Percentiles rank a stretch among this genome's conserved stretches.
These are phyloP conservation scores for Entomobrya proxima DNA, from an alignment of 2,888 invertebrate genomes.

Conservation along the genomic window DNA sequence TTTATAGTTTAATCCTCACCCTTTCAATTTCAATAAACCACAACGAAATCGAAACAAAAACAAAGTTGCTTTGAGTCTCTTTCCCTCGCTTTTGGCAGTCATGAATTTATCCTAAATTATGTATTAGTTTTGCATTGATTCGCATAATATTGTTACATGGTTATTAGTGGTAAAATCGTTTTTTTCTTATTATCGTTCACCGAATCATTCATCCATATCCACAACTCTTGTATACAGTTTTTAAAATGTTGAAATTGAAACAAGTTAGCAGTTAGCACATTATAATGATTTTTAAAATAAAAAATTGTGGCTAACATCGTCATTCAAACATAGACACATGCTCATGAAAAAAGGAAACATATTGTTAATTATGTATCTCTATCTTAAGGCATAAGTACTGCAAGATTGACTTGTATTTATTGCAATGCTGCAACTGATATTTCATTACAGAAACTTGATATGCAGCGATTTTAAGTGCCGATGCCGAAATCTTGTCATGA, in stretches of 20 bases:
- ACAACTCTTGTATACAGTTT: neutral
- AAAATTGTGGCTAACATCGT: slow-evolving; percentile 25
- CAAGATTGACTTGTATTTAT: slow-evolving; percentile 6
- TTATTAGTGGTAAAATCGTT: slow-evolving; percentile 21
- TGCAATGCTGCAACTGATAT: neutral
- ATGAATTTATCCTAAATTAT: neutral
- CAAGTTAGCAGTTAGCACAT: slow-evolving; percentile 63
- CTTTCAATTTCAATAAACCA: slow-evolving; percentile 30
- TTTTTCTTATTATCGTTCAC: neutral
- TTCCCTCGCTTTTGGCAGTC: neutral
- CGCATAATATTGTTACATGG: neutral
- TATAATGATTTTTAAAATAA: slow-evolving; percentile 43
- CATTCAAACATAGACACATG: neutral
- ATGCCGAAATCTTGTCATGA: neutral
- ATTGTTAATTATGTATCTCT: neutral
- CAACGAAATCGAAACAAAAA: neutral
- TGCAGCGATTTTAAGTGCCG: neutral
- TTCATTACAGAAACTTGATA: slow-evolving; percentile 16
- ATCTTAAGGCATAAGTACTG: neutral
- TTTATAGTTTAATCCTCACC: slow-evolving; percentile 45
- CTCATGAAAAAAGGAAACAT: slow-evolving; percentile 9
- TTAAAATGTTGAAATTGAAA: slow-evolving; percentile 54
- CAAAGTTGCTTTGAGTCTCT: neutral
- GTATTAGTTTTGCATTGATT: neutral
- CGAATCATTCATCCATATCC: slow-evolving; percentile 19